phyloP scores from a whole-genome alignment of 1,140 invertebrate genomes.

The Diorhabda sublineata region DNA sequence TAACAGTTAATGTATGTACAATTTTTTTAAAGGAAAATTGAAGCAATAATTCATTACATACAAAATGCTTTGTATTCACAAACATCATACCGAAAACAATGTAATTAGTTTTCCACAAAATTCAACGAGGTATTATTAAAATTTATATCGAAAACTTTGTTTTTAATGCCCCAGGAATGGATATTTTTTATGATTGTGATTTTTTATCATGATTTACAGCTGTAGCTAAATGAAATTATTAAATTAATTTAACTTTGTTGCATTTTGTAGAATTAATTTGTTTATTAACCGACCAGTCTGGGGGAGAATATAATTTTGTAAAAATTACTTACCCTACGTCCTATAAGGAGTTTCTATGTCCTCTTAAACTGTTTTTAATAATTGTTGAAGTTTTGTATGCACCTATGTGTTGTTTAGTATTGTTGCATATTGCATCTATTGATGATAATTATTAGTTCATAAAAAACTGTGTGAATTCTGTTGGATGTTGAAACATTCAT shows the following conservation, averaged over 20 bases:
- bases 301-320: neutral
- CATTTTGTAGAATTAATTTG: neutral
- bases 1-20: too few species aligned
- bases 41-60: too few species aligned
- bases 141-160: too few species aligned
- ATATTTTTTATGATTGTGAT: too few species aligned
- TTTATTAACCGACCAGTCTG: neutral
- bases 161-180: too few species aligned
- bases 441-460: conserved; percentile 15
- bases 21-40: too few species aligned
- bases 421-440: conserved; percentile 26
- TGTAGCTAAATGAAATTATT: neutral
- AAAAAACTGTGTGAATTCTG: conserved; percentile 11
- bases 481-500: conserved; percentile 13
- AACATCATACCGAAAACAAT: too few species aligned
- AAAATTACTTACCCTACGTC: conserved; percentile 4
- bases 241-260: neutral
- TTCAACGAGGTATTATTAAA: too few species aligned
- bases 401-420: conserved; percentile 27
- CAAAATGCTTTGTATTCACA: too few species aligned
- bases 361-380: conserved; percentile 22
- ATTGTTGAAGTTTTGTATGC: conserved; percentile 27
- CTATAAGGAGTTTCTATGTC: conserved; percentile 4
- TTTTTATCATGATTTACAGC: neutral
- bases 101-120: too few species aligned